Evolutionary conservation across 1,140 invertebrate species (phyloP), one percentile per base, ranked within the genome.

Genomic region (Stegodyphus mimosarum): DNA sequence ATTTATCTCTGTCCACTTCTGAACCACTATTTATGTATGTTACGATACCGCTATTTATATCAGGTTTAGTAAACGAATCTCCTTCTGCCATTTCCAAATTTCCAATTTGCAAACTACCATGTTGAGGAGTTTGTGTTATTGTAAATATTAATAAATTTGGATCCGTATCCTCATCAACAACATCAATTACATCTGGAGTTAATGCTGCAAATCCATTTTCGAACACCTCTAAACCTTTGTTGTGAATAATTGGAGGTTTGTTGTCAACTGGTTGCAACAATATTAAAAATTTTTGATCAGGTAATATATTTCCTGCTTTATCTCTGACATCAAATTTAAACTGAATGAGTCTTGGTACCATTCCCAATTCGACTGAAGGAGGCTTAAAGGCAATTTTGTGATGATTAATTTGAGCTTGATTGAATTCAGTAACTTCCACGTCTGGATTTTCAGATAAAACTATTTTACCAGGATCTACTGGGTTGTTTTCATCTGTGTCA

Each of bases 301-400:
- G 79, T 7, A 90, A 81, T 15, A 88, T 60, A 87, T 91, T 91
- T 55, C 90, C 89, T 15, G 88, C 88, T n/a, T 86, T 78, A 79
- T 91, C 91, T 67, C 89, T 87, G 2, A 91, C 91, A 74, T 88
- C 88, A 81, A 90, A 91, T 71, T 88, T 86, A 86, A 91, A 90
- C 72, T 90, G 89, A 18, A 91, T 88, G 64, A 90, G 88, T 73
- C 90, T 88, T 4, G 90, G 89, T 7, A 89, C 87, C 50, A 91
- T 87, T 2, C 91, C 90, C 15, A 90, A 86, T 80, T 91, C 90
- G 49, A 87, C 86, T n/a, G 55, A 33, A 9, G 91, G 90, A 1
- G 91, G 90, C 52, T 89, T 86, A 77, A 90, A 92, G 79, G 91
- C 90, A 51, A 91, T 88, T 87, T 91, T 91, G 33, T 89, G 88